Evolutionary conservation across 30 jellyfish, hydroid and myxozoan genomes (phyloP).

Genomic region (Aurelia aurita): DNA sequence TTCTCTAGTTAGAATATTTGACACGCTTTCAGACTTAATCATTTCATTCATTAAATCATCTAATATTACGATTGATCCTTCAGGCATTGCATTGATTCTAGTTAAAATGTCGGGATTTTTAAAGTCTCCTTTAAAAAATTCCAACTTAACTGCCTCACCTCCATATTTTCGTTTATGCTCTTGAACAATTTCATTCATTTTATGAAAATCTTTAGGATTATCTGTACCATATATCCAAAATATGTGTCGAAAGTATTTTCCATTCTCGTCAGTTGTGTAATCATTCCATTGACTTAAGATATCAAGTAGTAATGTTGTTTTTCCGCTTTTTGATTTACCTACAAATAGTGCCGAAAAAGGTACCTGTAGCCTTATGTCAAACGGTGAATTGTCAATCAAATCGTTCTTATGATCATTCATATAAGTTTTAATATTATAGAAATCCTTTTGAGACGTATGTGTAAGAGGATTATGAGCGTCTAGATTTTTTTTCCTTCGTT

Average conservation of each 20-base stretch:
- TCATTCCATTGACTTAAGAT: background rate
- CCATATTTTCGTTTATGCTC: background rate
- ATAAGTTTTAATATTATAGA: no score
- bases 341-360: background rate
- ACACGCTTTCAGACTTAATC: background rate
- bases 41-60: background rate
- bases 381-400: no score
- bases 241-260: background rate
- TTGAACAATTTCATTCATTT: background rate
- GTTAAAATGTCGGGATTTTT: no score
- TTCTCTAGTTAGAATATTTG: background rate
- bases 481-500: no score
- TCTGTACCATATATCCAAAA: background rate
- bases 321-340: no score
- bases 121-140: background rate
- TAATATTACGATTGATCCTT: background rate
- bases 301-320: background rate
- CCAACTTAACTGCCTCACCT: background rate
- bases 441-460: no score
- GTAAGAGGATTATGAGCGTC: no score
- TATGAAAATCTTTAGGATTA: background rate
- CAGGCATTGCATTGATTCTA: background rate
- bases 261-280: background rate
- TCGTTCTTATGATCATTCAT: no score
- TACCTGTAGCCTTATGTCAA: background rate